These are phyloP conservation scores for Pseudomugil tenellus DNA, from an alignment of 2,797 vertebrate genomes.

Conservation along the genomic window DNA sequence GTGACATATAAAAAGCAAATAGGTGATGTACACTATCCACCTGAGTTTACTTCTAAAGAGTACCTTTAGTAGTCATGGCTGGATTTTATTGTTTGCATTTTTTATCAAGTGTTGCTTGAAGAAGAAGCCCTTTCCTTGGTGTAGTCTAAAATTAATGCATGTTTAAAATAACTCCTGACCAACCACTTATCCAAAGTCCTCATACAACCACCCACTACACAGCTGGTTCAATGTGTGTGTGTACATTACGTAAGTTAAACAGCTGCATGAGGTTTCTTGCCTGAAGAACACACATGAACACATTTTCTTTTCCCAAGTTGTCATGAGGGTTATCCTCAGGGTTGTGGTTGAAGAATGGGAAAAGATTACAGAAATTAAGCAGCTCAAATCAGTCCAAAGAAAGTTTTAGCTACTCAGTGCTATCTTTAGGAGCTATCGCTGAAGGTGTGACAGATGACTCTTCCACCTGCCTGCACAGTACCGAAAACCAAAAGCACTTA, in stretches of 20 bases:
- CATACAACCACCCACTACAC: slow-evolving; percentile 2
- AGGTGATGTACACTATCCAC: background rate
- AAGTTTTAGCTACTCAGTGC: slow-evolving; percentile 19
- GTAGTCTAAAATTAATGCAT: background rate
- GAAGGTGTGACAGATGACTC: slow-evolving; percentile 18
- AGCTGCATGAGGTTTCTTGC: slow-evolving; percentile 45
- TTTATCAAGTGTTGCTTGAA: background rate
- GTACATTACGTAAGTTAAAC: slow-evolving; percentile 38
- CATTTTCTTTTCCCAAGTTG: slow-evolving; percentile 13
- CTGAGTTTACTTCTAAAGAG: background rate
- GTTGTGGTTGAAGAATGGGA: slow-evolving; percentile 5
- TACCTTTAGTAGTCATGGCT: background rate
- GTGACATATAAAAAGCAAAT: background rate
- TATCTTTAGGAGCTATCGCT: slow-evolving; percentile 25
- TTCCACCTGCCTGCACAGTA: slow-evolving; percentile 3
- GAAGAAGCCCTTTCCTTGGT: slow-evolving; percentile 8
- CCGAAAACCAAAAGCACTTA: slow-evolving; percentile 3
- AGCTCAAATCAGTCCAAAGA: too few relatives aligned
- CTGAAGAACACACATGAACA: slow-evolving; percentile 39
- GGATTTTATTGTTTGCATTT: background rate
- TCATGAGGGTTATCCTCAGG: slow-evolving; percentile 33
- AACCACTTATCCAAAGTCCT: background rate
- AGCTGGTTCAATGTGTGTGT: slow-evolving; percentile 27
- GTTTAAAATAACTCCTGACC: slow-evolving; percentile 11
- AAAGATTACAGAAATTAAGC: slow-evolving; percentile 8